Percentiles rank a stretch among this genome's conserved stretches.
These are phyloP conservation scores for Orchestia grillus DNA, from an alignment of 1,140 invertebrate genomes.

Conservation along the genomic window DNA sequence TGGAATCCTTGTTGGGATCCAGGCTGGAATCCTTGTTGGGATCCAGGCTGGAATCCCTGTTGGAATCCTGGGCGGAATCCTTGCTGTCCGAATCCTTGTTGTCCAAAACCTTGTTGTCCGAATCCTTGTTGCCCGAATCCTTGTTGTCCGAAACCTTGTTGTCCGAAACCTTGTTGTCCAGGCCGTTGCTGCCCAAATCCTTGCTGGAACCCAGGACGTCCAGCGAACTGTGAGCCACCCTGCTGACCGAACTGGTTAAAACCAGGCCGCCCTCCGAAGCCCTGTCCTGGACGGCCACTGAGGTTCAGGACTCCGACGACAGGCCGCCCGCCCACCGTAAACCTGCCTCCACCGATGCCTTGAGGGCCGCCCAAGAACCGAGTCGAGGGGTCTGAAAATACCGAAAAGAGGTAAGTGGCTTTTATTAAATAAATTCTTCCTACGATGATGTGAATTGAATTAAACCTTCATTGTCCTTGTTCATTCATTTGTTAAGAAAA, in stretches of 20 bases:
- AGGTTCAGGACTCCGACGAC: slow-evolving; percentile 8
- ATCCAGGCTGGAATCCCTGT: not conserved
- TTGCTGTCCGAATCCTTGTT: slow-evolving; percentile 12
- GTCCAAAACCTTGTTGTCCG: not conserved
- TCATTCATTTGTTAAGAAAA: not conserved
- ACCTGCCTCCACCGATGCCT: not conserved
- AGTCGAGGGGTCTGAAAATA: slow-evolving; percentile 29
- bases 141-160: slow-evolving; percentile 13
- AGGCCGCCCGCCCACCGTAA: not conserved
- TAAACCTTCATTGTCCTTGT: not conserved
- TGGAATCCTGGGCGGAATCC: not conserved
- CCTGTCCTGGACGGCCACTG: slow-evolving; percentile 3
- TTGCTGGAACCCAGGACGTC: slow-evolving; percentile 17
- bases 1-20: slow-evolving; percentile 6
- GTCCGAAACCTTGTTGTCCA: not conserved
- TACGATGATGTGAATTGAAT: not conserved
- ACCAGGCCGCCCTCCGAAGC: slow-evolving; percentile 29
- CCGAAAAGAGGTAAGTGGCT: not conserved
- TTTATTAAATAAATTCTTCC: not conserved
- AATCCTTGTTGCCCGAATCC: not conserved
- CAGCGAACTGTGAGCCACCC: not conserved
- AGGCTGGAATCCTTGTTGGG: slow-evolving; percentile 33
- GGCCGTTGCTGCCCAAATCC: not conserved
- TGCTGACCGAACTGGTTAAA: not conserved
- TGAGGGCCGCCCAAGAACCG: slow-evolving; percentile 12